Conservation (phyloP, 2,888 invertebrate species). For the Trissonchulus latispiculum region DNA sequence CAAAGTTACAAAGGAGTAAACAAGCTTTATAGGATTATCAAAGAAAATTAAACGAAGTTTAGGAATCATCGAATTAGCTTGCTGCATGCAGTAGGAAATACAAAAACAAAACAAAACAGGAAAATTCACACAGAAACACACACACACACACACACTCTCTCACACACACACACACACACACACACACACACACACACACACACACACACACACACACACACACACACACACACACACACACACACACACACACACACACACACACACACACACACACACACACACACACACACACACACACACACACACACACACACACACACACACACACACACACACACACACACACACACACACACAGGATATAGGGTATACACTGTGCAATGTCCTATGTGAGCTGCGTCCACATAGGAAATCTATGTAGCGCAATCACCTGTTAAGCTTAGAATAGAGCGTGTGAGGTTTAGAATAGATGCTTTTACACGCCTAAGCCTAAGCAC, state of each 20-base stretch:
- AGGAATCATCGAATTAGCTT: too few relatives aligned
- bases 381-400: too few relatives aligned
- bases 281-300: neutral
- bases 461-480: too few relatives aligned
- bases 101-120: too few relatives aligned
- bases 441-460: too few relatives aligned
- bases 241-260: neutral
- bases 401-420: too few relatives aligned
- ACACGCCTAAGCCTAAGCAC: too few relatives aligned
- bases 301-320: neutral
- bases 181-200: neutral
- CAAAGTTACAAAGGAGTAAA: too few relatives aligned
- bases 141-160: neutral
- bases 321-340: neutral
- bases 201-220: neutral
- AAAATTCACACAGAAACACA: neutral
- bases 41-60: too few relatives aligned
- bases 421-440: too few relatives aligned
- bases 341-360: neutral
- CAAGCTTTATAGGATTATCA: too few relatives aligned
- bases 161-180: neutral
- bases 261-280: neutral
- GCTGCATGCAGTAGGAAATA: too few relatives aligned
- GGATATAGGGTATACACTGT: neutral
- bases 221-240: neutral